Conservation (phyloP, 2,113 vertebrate species). For the Parus major region DNA sequence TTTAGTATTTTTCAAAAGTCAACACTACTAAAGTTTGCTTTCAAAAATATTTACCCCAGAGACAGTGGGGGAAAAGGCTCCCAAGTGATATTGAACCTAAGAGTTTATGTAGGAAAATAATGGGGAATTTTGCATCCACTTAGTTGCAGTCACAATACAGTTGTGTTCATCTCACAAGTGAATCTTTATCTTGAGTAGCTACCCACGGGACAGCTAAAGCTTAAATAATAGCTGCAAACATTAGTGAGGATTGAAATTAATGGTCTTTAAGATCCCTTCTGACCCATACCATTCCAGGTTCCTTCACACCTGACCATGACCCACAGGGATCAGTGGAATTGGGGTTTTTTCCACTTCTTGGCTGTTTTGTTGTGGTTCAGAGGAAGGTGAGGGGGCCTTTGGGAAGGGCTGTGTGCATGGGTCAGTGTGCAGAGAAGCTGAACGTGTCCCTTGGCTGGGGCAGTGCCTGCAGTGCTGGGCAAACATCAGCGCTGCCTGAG, state of each 20-base stretch:
- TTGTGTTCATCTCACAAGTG: not conserved
- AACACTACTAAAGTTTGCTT: not conserved
- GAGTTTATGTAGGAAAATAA: not conserved
- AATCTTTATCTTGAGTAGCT: not conserved
- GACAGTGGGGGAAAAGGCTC: not conserved
- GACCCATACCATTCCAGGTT: not conserved
- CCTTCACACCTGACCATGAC: too few species aligned
- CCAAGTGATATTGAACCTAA: not conserved
- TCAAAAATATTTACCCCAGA: not conserved
- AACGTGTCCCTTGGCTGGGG: not conserved
- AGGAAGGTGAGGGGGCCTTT: not conserved
- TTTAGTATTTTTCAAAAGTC: not conserved
- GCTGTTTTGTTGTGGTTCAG: not conserved
- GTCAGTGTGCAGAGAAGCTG: not conserved
- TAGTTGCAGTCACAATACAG: not conserved
- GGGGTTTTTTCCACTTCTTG: not conserved
- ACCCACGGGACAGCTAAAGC: not conserved
- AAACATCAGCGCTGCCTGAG: not conserved
- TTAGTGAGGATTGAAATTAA: not conserved
- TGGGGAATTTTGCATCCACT: not conserved
- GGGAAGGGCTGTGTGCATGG: not conserved
- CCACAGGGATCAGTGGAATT: fast-evolving
- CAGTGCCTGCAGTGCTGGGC: not conserved
- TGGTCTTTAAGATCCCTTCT: not conserved
- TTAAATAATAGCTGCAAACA: not conserved